phyloP scores from a whole-genome alignment of 2,888 invertebrate species.

The Acrobasis suavella region DNA sequence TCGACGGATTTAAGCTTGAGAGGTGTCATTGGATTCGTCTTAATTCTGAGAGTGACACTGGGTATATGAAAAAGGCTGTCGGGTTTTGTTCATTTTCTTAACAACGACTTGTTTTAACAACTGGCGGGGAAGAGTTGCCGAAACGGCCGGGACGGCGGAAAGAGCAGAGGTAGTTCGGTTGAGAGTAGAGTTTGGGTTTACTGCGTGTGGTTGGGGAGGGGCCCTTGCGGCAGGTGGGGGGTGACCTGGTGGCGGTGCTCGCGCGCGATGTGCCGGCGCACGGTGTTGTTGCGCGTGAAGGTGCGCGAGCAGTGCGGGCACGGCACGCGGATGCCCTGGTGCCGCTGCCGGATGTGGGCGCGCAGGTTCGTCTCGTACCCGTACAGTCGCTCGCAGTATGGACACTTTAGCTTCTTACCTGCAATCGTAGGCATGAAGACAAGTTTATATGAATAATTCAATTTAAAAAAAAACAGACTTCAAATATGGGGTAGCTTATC shows the following conservation, averaged over 20 bases:
- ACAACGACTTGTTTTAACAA: no score
- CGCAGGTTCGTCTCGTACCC: slow-evolving; percentile 96
- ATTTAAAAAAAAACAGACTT: no score
- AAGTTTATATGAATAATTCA: no score
- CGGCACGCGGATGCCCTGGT: slow-evolving; percentile 95
- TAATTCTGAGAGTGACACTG: no score
- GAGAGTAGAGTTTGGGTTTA: slow-evolving; percentile 63
- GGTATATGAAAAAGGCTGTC: no score
- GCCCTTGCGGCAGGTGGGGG: slow-evolving; percentile 83
- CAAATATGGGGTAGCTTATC: no score
- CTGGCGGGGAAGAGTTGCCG: background rate
- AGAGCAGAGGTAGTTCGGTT: slow-evolving; percentile 74
- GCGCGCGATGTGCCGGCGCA: slow-evolving; percentile 93
- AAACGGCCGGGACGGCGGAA: slow-evolving; percentile 48
- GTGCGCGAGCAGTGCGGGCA: slow-evolving; percentile 95
- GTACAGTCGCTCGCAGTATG: slow-evolving; percentile 95
- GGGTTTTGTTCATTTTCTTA: no score
- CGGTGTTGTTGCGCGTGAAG: slow-evolving; percentile 96
- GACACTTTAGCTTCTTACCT: slow-evolving; percentile 96
- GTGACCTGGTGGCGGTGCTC: slow-evolving; percentile 92
- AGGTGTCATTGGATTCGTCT: no score
- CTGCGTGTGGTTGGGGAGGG: slow-evolving; percentile 85
- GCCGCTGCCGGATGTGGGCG: slow-evolving; percentile 94
- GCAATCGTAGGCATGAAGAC: slow-evolving; percentile 54
- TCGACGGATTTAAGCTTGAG: no score